These are phyloP conservation scores for Drosophila diplacantha DNA, from an alignment of 2,888 invertebrate genomes.

Conservation along the genomic window DNA sequence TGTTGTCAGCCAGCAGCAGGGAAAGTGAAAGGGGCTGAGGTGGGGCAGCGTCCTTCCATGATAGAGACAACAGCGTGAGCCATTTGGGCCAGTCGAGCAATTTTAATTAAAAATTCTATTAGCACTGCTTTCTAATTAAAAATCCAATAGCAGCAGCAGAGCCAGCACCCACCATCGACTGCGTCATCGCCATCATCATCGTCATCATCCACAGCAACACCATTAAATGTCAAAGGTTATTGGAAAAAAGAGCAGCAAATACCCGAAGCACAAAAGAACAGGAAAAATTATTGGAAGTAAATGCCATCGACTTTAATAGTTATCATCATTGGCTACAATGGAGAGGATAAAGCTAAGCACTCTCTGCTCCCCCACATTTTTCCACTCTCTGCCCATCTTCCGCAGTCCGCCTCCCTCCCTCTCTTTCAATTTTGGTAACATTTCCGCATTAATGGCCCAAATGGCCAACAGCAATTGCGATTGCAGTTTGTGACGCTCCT, in stretches of 20 bases:
- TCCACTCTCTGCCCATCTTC: not conserved
- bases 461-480: slow-evolving; percentile 42
- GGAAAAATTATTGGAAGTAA: slow-evolving; percentile 43
- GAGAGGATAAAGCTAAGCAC: slow-evolving; percentile 30
- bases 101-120: slow-evolving; percentile 73
- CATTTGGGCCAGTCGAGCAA: slow-evolving; percentile 40
- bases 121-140: slow-evolving; percentile 67
- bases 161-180: slow-evolving; percentile 10
- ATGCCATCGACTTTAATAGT: slow-evolving; percentile 50
- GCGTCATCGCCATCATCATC: slow-evolving; percentile 8
- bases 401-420: not conserved
- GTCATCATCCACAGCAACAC: slow-evolving; percentile 16
- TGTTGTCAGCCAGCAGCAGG: slow-evolving; percentile 55
- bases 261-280: slow-evolving; percentile 8
- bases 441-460: slow-evolving; percentile 47
- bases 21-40: slow-evolving; percentile 32
- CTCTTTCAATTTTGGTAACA: slow-evolving; percentile 30
- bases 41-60: slow-evolving; percentile 22
- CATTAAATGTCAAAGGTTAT: slow-evolving; percentile 41
- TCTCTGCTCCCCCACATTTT: not conserved
- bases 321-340: slow-evolving; percentile 34
- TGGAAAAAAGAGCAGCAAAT: slow-evolving; percentile 4
- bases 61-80: slow-evolving; percentile 24
- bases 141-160: slow-evolving; percentile 34
- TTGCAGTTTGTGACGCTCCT: slow-evolving; percentile 35